A percentile compares a stretch with the other conserved stretches of the same genome.
These are phyloP conservation scores for Dryadula phaetusa DNA, from an alignment of 2,888 invertebrate species.

Conservation along the genomic window DNA sequence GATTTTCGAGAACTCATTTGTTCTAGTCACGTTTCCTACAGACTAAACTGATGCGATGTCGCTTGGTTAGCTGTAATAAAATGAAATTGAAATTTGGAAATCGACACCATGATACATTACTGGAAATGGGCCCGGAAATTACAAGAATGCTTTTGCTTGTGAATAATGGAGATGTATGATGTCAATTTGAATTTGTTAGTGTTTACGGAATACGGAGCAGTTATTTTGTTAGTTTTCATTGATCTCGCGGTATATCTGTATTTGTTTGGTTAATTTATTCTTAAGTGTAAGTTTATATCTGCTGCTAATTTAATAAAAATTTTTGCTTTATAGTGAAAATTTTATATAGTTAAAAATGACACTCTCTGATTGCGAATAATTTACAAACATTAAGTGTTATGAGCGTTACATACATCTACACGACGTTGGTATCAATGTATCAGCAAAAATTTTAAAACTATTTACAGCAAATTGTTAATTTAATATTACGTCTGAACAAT, in stretches of 20 bases:
- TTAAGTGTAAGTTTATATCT: background rate
- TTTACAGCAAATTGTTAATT: background rate
- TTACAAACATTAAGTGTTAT: background rate
- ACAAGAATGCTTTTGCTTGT: slow-evolving; percentile 8
- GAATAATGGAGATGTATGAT: slow-evolving; percentile 20
- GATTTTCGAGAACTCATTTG: slow-evolving; percentile 44
- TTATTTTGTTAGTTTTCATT: slow-evolving; percentile 3
- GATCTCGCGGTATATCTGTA: background rate
- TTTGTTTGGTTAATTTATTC: background rate
- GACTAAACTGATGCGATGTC: slow-evolving; percentile 34
- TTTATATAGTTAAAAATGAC: too few relatives aligned
- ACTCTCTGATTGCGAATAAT: background rate
- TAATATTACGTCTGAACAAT: slow-evolving; percentile 6
- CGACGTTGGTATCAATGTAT: background rate
- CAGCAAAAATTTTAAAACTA: background rate
- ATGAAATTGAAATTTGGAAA: slow-evolving; percentile 35
- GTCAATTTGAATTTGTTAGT: slow-evolving; percentile 9
- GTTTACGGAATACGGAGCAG: background rate
- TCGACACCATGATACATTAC: slow-evolving; percentile 31
- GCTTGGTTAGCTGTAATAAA: slow-evolving; percentile 33
- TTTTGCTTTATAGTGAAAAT: too few relatives aligned
- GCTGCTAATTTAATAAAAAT: too few relatives aligned
- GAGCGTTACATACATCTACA: background rate
- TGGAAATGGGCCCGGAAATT: slow-evolving; percentile 23
- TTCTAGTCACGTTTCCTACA: slow-evolving; percentile 44